Conservation (phyloP, 2,113 vertebrate species). For the Chelonoidis abingdonii region DNA sequence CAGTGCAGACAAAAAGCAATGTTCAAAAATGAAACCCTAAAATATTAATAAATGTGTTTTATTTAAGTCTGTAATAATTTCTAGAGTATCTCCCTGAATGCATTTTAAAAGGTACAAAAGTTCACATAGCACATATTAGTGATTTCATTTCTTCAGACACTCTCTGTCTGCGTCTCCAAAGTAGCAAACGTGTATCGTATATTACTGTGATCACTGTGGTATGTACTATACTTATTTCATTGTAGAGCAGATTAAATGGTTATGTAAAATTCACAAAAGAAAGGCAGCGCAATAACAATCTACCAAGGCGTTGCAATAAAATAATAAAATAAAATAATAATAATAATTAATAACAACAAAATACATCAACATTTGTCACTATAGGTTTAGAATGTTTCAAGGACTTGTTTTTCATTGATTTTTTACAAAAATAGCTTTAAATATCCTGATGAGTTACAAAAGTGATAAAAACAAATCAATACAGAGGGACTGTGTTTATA, state of each 20-base stretch:
- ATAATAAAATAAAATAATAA: not conserved
- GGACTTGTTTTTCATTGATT: not conserved
- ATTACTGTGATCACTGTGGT: not conserved
- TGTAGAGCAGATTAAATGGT: not conserved
- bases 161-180: not conserved
- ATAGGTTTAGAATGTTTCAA: slow-evolving; percentile 42
- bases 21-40: not conserved
- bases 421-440: slow-evolving; percentile 33
- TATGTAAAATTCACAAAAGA: not conserved
- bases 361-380: not conserved
- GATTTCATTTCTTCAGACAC: not conserved
- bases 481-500: not conserved
- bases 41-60: not conserved
- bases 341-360: not conserved
- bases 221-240: slow-evolving; percentile 21
- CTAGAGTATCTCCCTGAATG: not conserved
- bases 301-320: not conserved
- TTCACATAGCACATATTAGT: not conserved
- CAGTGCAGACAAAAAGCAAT: not conserved
- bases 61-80: not conserved
- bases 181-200: not conserved
- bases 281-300: not conserved
- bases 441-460: not conserved
- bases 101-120: slow-evolving; percentile 9
- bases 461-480: not conserved